Percentiles rank a stretch among this genome's conserved stretches.
Evolutionary conservation across 2,797 vertebrate genomes (phyloP).

Genomic region (Spinus pinus): DNA sequence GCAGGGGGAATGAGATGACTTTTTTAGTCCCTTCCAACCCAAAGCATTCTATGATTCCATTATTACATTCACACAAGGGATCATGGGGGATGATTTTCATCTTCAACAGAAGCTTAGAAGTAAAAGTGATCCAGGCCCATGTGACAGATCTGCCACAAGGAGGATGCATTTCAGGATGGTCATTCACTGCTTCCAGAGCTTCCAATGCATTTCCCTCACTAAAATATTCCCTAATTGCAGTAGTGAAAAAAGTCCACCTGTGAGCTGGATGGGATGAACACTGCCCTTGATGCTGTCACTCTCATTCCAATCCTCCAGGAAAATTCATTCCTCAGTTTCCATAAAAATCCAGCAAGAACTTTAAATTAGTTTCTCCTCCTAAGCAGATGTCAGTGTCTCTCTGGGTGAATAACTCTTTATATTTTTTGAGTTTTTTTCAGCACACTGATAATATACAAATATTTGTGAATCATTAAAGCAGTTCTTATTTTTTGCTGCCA

Average conservation of each 20-base stretch:
- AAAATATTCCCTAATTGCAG: background rate
- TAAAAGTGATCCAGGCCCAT: background rate
- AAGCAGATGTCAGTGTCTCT: background rate
- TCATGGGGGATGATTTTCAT: fast-evolving
- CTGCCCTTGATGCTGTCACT: background rate
- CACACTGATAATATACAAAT: background rate
- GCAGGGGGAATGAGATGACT: background rate
- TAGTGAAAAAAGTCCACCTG: background rate
- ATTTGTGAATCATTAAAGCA: background rate
- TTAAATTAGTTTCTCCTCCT: background rate
- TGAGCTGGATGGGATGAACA: background rate
- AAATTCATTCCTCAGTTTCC: background rate
- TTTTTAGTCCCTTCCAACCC: background rate
- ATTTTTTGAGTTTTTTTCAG: background rate
- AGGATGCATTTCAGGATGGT: background rate
- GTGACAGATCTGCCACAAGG: background rate
- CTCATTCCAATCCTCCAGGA: background rate
- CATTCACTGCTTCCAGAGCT: background rate
- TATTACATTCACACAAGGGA: background rate
- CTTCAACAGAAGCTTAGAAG: background rate
- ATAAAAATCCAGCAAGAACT: background rate
- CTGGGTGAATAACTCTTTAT: background rate
- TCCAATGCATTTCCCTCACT: background rate
- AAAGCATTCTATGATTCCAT: background rate
- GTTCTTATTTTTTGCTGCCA: background rate